Evolutionary conservation across 2,113 vertebrate species (phyloP), one percentile per base, ranked within the genome.

Genomic region (Halichoerus grypus): DNA sequence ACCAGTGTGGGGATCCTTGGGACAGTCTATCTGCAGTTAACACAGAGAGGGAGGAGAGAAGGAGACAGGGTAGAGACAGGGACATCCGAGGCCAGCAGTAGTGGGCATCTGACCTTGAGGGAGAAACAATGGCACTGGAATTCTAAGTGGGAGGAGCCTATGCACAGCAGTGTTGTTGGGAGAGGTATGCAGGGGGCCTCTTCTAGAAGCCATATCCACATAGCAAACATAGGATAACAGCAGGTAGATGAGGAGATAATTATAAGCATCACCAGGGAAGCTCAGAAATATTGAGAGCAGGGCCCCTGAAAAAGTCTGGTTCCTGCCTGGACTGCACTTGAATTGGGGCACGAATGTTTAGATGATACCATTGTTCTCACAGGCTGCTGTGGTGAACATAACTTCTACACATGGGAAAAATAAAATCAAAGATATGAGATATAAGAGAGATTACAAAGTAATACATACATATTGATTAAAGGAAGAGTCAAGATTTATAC

Each of bases 141-240:
- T 82, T 72, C 53, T 18, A 53, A 42, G 42, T 4, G 16, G n/a
- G 21, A 42, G 61, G 61, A 59, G 24, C 77, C 80, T 19, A 16
- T 10, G 19, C 0, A 0, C 24, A 28, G 11, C 16, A 11, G 1
- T 4, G 57, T 4, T 46, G 2, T 5, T 24, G 16, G 19, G 46
- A 82, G 31, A 51, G 1, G 0, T 39, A 5, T 61, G 15, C 42
- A 2, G 0, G 22, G 24, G 36, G 19, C 14, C 51, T 53, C 88
- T 79, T 72, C 8, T n/a, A 31, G 42, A 53, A 51, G 59, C 18
- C 33, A 1, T 4, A 3, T 24, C 28, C 22, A n/a, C 24, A 63
- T 26, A 33, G 53, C 39, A 26, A 53, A 51, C 33, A 33, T 42
- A 24, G 86, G 72, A 36, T 13, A 61, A 15, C 2, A 67, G 3